Conservation (phyloP, 2,797 vertebrate species). For the Acanthis flammea region DNA sequence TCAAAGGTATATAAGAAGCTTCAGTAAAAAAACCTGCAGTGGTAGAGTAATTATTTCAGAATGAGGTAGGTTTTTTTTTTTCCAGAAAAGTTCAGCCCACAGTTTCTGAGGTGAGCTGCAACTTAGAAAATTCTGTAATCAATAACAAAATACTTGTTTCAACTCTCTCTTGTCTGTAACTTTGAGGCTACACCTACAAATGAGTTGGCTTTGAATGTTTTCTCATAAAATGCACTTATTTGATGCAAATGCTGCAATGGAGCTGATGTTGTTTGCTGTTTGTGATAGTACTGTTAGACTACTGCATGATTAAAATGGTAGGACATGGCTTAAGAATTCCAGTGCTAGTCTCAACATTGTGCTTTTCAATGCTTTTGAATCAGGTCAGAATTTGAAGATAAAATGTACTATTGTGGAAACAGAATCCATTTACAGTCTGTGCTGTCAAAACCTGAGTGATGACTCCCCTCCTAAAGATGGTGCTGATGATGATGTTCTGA, state of each 20-base stretch:
- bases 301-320: not conserved
- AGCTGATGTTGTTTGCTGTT: not conserved
- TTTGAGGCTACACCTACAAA: not conserved
- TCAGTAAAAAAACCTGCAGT: not conserved
- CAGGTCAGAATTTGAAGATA: not conserved
- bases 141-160: not conserved
- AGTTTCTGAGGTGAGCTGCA: not conserved
- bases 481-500: not conserved
- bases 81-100: not conserved
- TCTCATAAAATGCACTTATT: not conserved
- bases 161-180: not conserved
- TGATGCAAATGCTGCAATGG: not conserved
- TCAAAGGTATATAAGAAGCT: not conserved
- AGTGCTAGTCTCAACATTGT: not conserved
- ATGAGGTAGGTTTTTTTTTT: not conserved
- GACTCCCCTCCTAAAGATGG: not conserved
- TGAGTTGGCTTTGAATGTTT: not conserved
- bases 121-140: not conserved
- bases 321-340: not conserved
- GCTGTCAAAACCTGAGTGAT: constrained; percentile 29
- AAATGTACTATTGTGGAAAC: not conserved
- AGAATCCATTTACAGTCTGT: not conserved
- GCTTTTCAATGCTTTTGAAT: not conserved
- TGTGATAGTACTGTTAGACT: not conserved
- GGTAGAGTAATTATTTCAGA: not conserved